Conservation (phyloP, 2,113 vertebrate genomes). For the Prunella himalayana region DNA sequence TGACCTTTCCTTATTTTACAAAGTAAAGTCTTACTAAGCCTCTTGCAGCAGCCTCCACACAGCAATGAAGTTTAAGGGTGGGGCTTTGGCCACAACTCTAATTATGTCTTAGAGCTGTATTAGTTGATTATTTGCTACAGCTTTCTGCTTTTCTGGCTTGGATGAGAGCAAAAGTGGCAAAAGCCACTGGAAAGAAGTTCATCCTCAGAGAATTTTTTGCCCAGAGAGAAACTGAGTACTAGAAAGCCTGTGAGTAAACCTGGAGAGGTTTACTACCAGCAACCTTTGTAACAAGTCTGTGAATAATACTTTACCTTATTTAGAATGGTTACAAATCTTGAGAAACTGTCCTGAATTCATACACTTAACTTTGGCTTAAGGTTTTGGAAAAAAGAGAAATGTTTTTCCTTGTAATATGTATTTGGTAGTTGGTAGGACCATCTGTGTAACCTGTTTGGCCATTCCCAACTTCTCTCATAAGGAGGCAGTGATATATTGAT, state of each 20-base stretch:
- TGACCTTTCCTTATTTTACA: neutral
- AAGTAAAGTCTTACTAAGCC: neutral
- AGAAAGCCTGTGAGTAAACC: neutral
- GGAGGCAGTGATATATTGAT: neutral
- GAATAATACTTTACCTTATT: neutral
- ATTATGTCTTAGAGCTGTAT: neutral
- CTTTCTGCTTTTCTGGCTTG: neutral
- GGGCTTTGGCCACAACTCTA: neutral
- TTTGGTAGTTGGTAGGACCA: neutral
- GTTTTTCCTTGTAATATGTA: neutral
- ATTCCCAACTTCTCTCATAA: neutral
- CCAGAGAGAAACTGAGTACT: neutral
- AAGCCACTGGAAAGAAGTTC: neutral
- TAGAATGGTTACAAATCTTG: neutral
- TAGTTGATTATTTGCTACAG: neutral
- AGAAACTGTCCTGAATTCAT: neutral
- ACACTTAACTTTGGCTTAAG: neutral
- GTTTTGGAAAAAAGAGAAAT: neutral
- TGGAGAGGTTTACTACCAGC: neutral
- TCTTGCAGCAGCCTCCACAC: neutral
- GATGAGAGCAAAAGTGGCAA: neutral
- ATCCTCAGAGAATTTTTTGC: neutral
- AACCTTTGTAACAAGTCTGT: neutral
- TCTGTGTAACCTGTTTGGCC: neutral
- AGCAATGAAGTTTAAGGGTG: neutral